These are phyloP conservation scores for Harlomillsia oculata DNA, from an alignment of 1,140 invertebrate genomes.

Conservation along the genomic window DNA sequence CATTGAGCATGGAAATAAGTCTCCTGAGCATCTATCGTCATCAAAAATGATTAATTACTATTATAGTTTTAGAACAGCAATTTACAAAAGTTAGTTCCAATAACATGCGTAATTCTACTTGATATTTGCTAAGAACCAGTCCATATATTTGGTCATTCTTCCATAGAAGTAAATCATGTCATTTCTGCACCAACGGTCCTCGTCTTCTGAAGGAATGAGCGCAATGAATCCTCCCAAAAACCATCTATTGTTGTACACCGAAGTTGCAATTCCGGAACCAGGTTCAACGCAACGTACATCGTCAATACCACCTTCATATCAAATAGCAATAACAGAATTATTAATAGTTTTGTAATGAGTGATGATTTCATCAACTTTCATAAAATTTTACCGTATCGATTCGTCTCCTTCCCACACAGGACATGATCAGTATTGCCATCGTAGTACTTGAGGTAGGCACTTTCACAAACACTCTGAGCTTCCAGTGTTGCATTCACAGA, in stretches of 20 bases:
- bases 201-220: background rate
- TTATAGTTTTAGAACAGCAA: too few species aligned
- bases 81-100: too few species aligned
- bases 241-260: background rate
- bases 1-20: slow-evolving; percentile 9
- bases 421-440: background rate
- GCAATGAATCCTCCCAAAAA: slow-evolving; percentile 5
- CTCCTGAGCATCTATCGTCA: background rate
- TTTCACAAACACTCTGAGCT: background rate
- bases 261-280: background rate
- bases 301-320: background rate
- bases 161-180: slow-evolving; percentile 12
- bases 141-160: background rate
- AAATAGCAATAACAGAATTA: background rate
- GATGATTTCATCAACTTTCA: background rate
- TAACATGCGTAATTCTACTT: background rate
- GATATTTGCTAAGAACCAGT: slow-evolving; percentile 10
- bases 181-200: background rate
- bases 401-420: background rate
- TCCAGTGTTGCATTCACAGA: background rate
- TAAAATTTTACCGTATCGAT: background rate
- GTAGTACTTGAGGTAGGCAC: background rate
- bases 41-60: too few species aligned
- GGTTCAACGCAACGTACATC: background rate
- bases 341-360: background rate